Conservation (phyloP, 1,140 invertebrate genomes). For the Tetragnatha versicolor region DNA sequence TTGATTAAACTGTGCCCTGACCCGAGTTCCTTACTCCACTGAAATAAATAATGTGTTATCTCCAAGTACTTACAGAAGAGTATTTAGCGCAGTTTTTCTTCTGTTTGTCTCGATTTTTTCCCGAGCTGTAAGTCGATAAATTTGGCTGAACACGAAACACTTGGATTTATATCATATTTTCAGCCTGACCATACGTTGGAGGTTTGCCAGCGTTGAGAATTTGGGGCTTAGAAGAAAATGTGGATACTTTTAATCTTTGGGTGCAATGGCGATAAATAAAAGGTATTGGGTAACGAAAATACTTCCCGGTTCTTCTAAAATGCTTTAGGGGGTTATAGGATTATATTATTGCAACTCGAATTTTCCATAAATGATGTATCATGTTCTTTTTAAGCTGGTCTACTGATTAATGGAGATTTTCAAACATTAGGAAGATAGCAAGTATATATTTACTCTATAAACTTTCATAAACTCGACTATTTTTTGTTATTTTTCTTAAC, state of each 20-base stretch:
- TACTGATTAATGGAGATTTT: too few relatives aligned
- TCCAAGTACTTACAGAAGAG: slow-evolving; percentile 9
- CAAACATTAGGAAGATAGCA: too few relatives aligned
- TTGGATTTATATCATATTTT: slow-evolving; percentile 18
- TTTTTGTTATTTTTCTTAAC: too few relatives aligned
- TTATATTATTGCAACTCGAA: too few relatives aligned
- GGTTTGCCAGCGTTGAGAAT: slow-evolving; percentile 7
- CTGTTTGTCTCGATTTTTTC: background rate
- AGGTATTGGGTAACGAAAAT: background rate
- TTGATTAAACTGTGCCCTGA: background rate
- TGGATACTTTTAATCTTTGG: background rate
- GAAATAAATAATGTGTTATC: slow-evolving; percentile 21
- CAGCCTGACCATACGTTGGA: background rate
- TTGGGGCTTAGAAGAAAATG: background rate
- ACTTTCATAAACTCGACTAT: too few relatives aligned
- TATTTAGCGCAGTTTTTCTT: background rate
- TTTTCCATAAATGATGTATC: too few relatives aligned
- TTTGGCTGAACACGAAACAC: slow-evolving; percentile 13
- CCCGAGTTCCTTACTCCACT: background rate
- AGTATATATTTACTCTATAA: too few relatives aligned
- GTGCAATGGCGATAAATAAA: slow-evolving; percentile 19
- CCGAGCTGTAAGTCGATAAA: slow-evolving; percentile 3
- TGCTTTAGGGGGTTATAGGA: too few relatives aligned
- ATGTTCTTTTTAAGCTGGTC: too few relatives aligned
- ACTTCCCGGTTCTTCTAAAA: background rate